Base-by-base conservation (phyloP, 2,888 invertebrate genomes). In the Eupeodes luniger region DNA sequence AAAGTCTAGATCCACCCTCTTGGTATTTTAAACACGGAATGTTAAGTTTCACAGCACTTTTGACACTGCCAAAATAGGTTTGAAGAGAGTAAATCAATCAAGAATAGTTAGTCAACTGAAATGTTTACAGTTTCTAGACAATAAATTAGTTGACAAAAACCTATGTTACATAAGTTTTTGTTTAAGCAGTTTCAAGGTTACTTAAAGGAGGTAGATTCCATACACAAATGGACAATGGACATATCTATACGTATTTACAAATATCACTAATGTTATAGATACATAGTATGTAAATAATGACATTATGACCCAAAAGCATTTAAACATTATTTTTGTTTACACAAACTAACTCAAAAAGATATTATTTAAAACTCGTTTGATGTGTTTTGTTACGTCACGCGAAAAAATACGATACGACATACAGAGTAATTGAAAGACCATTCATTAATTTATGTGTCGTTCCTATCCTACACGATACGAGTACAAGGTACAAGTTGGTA, bases 321-420 rank as follows among this genome's bases (percentile, higher is more conserved):
- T n/a, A 16, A 55, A 19, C 2, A 55, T 2, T 11, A 11, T 36
- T 61, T 40, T 36, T 61, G 16, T 61, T 61, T n/a, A 40, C n/a
- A 62, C 62, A 44, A 62, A 62, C 40, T 40, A 44, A 44, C 0
- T 11, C 62, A 16, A 9, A 40, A 36, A 40, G 3, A 11, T 62
- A 34, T 34, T 19, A 11, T 40, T 16, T 40, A 40, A 40, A 36
- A 59, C 16, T 10, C 40, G 16, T 16, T 62, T 62, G 16, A 44
- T 11, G 5, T 62, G n/a, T 11, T 53, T 6, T 53, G 72, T 72
- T 72, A 72, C 72, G 57, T 72, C 72, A 72, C 72, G 59, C 44
- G 10, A 59, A 19, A 57, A 36, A 72, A 72, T 19, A 72, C 44
- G 27, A 19, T 53, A 70, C 11, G n/a, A 27, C 27, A 27, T 27